Evolutionary conservation across 2,113 vertebrate species (phyloP).

Genomic region (Solea senegalensis): DNA sequence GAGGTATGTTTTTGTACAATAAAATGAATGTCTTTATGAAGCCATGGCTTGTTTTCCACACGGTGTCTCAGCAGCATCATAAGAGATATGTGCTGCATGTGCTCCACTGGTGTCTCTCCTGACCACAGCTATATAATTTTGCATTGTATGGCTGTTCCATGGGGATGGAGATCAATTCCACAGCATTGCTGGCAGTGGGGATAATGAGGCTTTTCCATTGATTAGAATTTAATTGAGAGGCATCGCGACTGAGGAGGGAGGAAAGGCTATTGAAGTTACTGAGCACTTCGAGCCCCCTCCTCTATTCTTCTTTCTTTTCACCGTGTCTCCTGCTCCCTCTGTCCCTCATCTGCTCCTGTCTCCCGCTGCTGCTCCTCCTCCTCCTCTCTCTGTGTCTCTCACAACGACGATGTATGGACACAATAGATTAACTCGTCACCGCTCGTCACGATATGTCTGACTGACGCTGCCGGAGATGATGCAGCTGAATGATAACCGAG

Average conservation of each 20-base stretch:
- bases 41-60: neutral
- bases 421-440: slow-evolving; percentile 33
- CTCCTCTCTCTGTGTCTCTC: neutral
- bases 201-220: slow-evolving; percentile 79
- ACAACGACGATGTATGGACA: slow-evolving; percentile 12
- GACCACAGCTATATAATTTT: slow-evolving; percentile 48
- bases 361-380: neutral
- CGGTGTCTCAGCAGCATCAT: slow-evolving; percentile 6
- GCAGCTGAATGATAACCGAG: slow-evolving; percentile 46
- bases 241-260: slow-evolving; percentile 55
- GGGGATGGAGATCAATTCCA: slow-evolving; percentile 68
- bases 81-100: slow-evolving; percentile 2
- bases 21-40: no score
- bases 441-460: slow-evolving; percentile 6
- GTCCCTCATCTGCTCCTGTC: slow-evolving; percentile 2
- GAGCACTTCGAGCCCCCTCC: slow-evolving; percentile 19
- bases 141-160: slow-evolving; percentile 45
- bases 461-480: slow-evolving; percentile 33
- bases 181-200: slow-evolving; percentile 62
- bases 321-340: neutral
- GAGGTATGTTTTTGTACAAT: no score
- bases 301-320: slow-evolving; percentile 22
- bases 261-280: slow-evolving; percentile 62
- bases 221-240: slow-evolving; percentile 77
- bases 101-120: slow-evolving; percentile 4